These are phyloP conservation scores for Caenorhabditis latens DNA, from an alignment of 1,140 invertebrate species.

Conservation along the genomic window DNA sequence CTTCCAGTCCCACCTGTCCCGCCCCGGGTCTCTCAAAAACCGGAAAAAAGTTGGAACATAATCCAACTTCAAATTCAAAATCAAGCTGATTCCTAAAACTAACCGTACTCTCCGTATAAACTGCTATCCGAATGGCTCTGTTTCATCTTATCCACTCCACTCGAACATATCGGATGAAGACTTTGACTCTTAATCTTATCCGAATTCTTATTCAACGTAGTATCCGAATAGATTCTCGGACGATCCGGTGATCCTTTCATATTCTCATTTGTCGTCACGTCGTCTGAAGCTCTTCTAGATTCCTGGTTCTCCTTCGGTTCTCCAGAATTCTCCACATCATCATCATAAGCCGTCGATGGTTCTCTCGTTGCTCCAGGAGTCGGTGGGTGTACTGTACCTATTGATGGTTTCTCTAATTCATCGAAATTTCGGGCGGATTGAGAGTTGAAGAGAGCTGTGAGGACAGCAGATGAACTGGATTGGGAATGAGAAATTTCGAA, in stretches of 20 bases:
- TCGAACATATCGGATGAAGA: background rate
- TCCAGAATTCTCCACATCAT: background rate
- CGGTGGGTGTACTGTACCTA: slow-evolving; percentile 46
- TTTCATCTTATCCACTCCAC: slow-evolving; percentile 38
- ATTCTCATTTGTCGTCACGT: background rate
- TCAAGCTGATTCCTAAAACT: background rate
- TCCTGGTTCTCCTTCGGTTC: background rate
- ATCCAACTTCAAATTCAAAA: no score
- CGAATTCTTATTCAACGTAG: slow-evolving; percentile 24
- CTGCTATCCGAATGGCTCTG: slow-evolving; percentile 63
- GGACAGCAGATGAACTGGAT: slow-evolving; percentile 29
- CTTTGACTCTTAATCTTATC: slow-evolving; percentile 5
- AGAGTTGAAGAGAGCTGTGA: slow-evolving; percentile 1
- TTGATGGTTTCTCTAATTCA: slow-evolving; percentile 1
- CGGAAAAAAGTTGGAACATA: no score
- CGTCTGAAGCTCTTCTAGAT: background rate
- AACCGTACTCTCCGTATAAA: slow-evolving; percentile 31
- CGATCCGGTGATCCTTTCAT: background rate
- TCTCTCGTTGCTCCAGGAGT: slow-evolving; percentile 16
- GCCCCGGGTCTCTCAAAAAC: no score
- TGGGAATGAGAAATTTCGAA: slow-evolving; percentile 23
- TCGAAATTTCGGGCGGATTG: slow-evolving; percentile 13
- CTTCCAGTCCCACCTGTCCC: no score
- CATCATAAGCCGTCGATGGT: slow-evolving; percentile 33
- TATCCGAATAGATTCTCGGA: slow-evolving; percentile 24